Conservation (phyloP, 2,797 vertebrate genomes). For the Pipistrellus pygmaeus region DNA sequence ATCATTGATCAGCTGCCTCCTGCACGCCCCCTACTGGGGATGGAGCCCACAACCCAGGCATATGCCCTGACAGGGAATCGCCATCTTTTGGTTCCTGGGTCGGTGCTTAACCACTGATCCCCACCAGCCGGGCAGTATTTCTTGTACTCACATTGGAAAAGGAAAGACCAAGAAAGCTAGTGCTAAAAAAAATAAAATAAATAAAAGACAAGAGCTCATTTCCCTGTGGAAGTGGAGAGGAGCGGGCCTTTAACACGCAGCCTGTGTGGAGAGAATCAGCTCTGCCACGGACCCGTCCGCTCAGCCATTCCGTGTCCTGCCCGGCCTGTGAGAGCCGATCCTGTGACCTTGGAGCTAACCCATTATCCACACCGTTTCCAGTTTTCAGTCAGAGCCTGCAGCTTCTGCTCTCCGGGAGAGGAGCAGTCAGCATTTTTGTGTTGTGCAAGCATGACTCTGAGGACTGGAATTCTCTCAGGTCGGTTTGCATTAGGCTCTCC, state of each 20-base stretch:
- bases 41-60: no score
- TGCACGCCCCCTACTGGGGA: no score
- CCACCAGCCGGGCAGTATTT: neutral
- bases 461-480: neutral
- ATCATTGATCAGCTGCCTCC: no score
- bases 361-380: neutral
- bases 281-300: neutral
- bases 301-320: neutral
- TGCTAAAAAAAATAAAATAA: neutral
- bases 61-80: no score
- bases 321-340: neutral
- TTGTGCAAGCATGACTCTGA: neutral
- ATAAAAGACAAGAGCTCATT: neutral
- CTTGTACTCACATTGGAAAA: neutral
- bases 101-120: no score
- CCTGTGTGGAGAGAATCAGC: neutral
- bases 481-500: neutral
- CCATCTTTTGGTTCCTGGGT: no score
- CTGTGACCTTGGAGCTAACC: neutral
- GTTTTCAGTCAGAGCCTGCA: neutral
- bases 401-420: conserved; percentile 22
- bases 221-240: neutral
- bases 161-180: neutral
- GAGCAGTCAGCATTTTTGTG: neutral
- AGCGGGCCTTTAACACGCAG: neutral